Evolutionary conservation across 2,113 vertebrate genomes (phyloP).

Genomic region (Chlorocebus sabaeus): DNA sequence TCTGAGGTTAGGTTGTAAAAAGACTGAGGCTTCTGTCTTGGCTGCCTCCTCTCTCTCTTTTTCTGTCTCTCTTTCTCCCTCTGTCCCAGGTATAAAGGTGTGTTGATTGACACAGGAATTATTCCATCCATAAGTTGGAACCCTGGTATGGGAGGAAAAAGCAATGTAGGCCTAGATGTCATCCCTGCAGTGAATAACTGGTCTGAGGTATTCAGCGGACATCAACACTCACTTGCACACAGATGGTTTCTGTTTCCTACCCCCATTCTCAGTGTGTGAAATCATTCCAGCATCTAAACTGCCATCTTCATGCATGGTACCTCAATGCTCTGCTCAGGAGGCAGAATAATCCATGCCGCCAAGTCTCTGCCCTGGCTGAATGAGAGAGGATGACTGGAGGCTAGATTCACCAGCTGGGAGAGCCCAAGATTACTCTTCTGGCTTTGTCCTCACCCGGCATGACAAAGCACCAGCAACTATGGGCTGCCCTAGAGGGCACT

Average conservation of each 20-base stretch:
- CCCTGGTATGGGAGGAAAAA: background rate
- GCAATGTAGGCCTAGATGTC: background rate
- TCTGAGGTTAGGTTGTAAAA: background rate
- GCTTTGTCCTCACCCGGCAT: constrained; percentile 53
- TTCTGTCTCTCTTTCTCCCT: background rate
- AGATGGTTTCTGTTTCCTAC: background rate
- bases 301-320: background rate
- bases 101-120: background rate
- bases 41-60: background rate
- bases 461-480: constrained; percentile 49
- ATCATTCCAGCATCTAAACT: background rate
- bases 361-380: background rate
- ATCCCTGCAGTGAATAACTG: background rate
- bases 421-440: background rate
- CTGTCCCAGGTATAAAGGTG: background rate
- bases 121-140: background rate
- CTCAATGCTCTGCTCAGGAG: background rate
- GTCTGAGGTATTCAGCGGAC: background rate
- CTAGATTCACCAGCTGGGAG: constrained; percentile 34
- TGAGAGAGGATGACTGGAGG: background rate
- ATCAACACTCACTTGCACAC: background rate
- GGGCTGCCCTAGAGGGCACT: constrained; percentile 43
- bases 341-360: constrained; percentile 23
- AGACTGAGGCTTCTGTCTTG: background rate
- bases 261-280: background rate